A percentile compares a stretch with the other conserved stretches of the same genome.
These are phyloP conservation scores for Calosoma granatense DNA, from an alignment of 1,140 invertebrate species.

Conservation along the genomic window DNA sequence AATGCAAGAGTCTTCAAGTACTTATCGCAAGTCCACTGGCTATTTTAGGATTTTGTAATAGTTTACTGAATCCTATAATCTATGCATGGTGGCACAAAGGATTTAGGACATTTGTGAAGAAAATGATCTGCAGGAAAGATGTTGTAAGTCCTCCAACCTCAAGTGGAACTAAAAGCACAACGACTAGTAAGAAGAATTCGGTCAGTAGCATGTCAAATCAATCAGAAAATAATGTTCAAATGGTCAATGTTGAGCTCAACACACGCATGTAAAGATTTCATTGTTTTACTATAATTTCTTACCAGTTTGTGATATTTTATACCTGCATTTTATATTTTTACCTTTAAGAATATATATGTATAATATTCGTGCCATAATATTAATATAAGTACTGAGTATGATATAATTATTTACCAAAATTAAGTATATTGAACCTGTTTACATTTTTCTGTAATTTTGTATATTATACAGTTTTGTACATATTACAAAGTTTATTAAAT, in stretches of 20 bases:
- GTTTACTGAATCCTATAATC: conserved; percentile 58
- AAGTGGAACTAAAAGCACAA: not conserved
- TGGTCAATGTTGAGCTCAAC: not conserved
- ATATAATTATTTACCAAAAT: too few relatives aligned
- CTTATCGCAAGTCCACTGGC: conserved; percentile 41
- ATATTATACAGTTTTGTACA: too few relatives aligned
- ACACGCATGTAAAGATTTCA: not conserved
- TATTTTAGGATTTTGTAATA: conserved; percentile 51
- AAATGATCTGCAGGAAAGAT: conserved; percentile 14
- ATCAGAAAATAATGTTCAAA: conserved; percentile 8
- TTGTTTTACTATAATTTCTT: too few relatives aligned
- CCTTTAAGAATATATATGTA: too few relatives aligned
- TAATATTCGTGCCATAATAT: too few relatives aligned
- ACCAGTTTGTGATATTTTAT: too few relatives aligned
- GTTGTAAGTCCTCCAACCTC: not conserved
- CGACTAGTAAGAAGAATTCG: not conserved
- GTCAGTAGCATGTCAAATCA: not conserved
- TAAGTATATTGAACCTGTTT: too few relatives aligned
- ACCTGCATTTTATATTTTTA: too few relatives aligned
- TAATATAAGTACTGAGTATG: too few relatives aligned
- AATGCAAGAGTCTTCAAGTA: conserved; percentile 35
- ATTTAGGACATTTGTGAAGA: conserved; percentile 37
- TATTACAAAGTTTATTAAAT: too few relatives aligned
- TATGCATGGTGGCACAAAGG: conserved; percentile 63
- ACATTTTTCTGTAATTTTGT: too few relatives aligned